A percentile compares a stretch with the other conserved stretches of the same genome.
phyloP scores from a whole-genome alignment of 2,797 vertebrate genomes.

The Linurgus olivaceus region DNA sequence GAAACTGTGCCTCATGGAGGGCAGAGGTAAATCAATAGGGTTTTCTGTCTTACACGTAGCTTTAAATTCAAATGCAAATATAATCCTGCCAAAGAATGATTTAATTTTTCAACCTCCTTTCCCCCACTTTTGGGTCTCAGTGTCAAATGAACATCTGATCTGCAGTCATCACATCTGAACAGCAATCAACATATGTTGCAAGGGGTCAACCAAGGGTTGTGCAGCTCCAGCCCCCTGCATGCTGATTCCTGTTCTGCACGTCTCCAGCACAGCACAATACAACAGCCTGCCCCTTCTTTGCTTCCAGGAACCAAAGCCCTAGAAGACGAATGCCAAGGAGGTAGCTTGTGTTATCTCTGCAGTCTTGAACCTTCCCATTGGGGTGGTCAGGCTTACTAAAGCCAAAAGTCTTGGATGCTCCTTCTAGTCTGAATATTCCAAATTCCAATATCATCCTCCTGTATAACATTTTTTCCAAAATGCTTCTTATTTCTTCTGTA shows the following conservation, averaged over 20 bases:
- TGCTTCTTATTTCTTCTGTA: neutral
- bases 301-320: neutral
- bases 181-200: constrained; percentile 15
- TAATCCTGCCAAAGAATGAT: neutral
- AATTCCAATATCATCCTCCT: neutral
- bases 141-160: constrained; percentile 1
- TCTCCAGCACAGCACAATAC: neutral
- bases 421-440: neutral
- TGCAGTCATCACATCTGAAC: neutral
- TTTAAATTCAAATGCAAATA: neutral
- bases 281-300: neutral
- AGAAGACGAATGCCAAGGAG: neutral
- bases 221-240: neutral
- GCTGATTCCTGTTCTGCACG: neutral
- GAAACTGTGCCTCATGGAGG: neutral
- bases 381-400: neutral
- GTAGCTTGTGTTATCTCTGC: neutral
- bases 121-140: neutral
- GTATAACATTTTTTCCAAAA: neutral
- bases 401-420: neutral
- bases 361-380: neutral
- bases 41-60: neutral
- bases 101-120: neutral
- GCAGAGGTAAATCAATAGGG: neutral
- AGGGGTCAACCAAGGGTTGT: constrained; percentile 31